Percentiles rank a stretch among this genome's conserved stretches.
Evolutionary conservation across 2,113 vertebrate species (phyloP).

Genomic region (Rhea pennata): DNA sequence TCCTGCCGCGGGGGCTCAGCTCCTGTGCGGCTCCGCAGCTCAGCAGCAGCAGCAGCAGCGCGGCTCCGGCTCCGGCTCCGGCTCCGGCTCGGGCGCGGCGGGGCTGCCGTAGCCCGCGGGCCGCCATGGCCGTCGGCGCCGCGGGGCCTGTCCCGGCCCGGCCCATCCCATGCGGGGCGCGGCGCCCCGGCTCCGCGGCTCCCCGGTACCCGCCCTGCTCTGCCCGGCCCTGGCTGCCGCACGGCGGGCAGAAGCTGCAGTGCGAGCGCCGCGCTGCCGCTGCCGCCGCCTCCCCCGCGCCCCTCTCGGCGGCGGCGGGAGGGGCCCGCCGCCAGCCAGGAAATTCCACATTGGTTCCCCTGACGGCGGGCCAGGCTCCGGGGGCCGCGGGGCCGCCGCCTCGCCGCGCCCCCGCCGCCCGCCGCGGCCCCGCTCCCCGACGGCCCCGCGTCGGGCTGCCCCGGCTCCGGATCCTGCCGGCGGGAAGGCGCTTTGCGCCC

Average conservation of each 20-base stretch:
- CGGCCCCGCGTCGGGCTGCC: background rate
- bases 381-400: background rate
- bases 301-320: conserved; percentile 32
- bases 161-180: background rate
- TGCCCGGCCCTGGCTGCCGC: background rate
- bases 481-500: too few relatives aligned
- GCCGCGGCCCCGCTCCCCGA: background rate
- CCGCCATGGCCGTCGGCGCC: conserved; percentile 9
- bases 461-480: too few relatives aligned
- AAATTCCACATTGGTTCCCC: conserved; percentile 70
- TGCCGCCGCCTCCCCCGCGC: conserved; percentile 32
- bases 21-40: conserved; percentile 57
- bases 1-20: conserved; percentile 69
- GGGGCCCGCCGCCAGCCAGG: conserved; percentile 55
- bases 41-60: background rate
- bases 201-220: background rate
- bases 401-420: background rate
- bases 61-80: background rate
- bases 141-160: background rate
- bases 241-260: conserved; percentile 34
- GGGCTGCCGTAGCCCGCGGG: background rate
- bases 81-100: background rate
- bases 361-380: conserved; percentile 42
- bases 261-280: background rate
- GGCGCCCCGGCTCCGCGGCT: background rate